Conservation (phyloP, 2,888 invertebrate species). For the Pristionchus exspectatus region DNA sequence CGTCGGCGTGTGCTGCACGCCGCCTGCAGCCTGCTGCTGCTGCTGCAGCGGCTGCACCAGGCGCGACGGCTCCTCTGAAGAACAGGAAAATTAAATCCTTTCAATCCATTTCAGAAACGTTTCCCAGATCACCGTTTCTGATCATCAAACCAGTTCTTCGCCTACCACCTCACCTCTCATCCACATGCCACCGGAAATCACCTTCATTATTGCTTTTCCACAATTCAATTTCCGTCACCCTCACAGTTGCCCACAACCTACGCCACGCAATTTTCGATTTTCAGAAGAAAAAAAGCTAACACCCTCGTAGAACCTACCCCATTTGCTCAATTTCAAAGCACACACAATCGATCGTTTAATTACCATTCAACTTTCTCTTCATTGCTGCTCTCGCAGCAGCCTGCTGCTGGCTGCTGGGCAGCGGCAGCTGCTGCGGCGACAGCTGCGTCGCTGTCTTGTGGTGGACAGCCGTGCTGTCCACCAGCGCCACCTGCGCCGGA, state of each 20-base stretch:
- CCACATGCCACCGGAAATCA: no score
- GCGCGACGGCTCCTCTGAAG: neutral
- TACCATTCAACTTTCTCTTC: neutral
- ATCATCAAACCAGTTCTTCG: no score
- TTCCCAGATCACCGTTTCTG: no score
- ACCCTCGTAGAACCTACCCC: no score
- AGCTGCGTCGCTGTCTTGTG: neutral
- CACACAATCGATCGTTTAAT: neutral
- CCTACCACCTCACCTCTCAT: no score
- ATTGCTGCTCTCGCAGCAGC: neutral
- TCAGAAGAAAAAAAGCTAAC: no score
- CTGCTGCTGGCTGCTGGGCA: neutral
- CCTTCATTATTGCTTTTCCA: no score
- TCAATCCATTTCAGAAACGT: no score
- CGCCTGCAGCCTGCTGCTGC: neutral
- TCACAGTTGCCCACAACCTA: no score
- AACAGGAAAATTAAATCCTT: neutral
- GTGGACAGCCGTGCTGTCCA: neutral
- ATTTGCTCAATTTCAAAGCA: no score
- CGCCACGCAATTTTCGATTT: neutral
- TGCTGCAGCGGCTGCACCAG: slow-evolving; percentile 10
- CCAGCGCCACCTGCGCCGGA: slow-evolving; percentile 11
- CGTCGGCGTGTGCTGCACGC: slow-evolving; percentile 38
- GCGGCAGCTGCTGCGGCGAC: neutral
- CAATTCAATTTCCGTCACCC: no score